phyloP scores from a whole-genome alignment of 2,113 vertebrate genomes.

The Corvus hawaiiensis region DNA sequence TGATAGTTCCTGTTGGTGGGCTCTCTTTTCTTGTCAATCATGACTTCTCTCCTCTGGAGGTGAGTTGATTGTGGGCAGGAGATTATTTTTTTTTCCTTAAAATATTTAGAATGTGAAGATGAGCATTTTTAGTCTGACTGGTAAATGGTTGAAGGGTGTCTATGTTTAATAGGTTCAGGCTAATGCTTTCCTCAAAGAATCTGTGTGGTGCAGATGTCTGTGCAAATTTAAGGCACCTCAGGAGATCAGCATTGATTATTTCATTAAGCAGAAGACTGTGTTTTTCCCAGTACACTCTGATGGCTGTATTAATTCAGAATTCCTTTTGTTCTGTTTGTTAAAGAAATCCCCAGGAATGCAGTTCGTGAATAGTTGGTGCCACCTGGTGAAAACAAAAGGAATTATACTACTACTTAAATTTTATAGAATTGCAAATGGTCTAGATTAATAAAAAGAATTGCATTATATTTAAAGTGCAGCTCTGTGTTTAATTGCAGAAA shows the following conservation, averaged over 20 bases:
- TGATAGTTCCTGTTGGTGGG: constrained; percentile 94
- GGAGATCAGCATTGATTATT: background rate
- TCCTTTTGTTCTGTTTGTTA: background rate
- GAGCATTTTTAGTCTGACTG: background rate
- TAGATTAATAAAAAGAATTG: background rate
- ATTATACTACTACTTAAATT: background rate
- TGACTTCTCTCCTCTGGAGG: constrained; percentile 98
- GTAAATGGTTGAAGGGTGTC: background rate
- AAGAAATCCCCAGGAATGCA: background rate
- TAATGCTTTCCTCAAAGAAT: background rate
- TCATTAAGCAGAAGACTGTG: background rate
- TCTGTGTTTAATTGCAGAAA: background rate
- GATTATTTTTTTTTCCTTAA: background rate
- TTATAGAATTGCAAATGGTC: background rate
- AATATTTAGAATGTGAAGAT: background rate
- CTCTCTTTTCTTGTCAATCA: constrained; percentile 96
- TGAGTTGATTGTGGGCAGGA: constrained; percentile 53
- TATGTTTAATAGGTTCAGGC: background rate
- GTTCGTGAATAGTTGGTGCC: constrained; percentile 2
- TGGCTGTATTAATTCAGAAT: background rate
- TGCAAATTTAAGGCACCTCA: background rate
- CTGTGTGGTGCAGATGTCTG: background rate
- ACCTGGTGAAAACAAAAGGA: constrained; percentile 17
- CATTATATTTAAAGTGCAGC: background rate
- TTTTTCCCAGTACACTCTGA: background rate